phyloP scores from a whole-genome alignment of 1,140 invertebrate genomes.

The Kradibia gibbosae region DNA sequence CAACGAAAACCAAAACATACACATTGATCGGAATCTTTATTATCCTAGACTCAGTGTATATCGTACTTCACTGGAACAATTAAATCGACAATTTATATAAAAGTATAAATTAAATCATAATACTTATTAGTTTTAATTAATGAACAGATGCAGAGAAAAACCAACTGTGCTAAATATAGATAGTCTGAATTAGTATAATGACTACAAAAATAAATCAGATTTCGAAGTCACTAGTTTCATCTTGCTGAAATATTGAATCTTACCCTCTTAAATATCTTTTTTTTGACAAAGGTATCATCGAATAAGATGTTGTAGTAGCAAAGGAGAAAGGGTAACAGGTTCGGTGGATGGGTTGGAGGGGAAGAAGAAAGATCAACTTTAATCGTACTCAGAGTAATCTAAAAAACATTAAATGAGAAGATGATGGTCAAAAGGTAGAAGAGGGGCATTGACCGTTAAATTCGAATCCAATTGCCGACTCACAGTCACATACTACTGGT shows the following conservation, averaged over 20 bases:
- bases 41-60: neutral
- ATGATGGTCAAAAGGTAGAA: neutral
- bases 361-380: constrained; percentile 3
- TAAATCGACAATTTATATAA: constrained; percentile 16
- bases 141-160: neutral
- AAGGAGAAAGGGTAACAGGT: neutral
- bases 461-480: constrained; percentile 34
- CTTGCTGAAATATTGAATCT: neutral
- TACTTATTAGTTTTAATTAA: neutral
- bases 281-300: no score
- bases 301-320: neutral
- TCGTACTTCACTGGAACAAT: neutral
- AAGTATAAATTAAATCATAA: neutral
- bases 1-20: neutral
- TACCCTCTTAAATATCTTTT: no score
- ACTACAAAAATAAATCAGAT: constrained; percentile 15
- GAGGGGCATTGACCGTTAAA: constrained; percentile 34
- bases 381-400: constrained; percentile 13
- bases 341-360: neutral
- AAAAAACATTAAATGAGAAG: constrained; percentile 5
- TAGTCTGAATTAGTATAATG: constrained; percentile 36
- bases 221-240: neutral
- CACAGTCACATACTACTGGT: neutral
- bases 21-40: constrained; percentile 8
- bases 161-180: constrained; percentile 27